Evolutionary conservation across 2,113 vertebrate species (phyloP).

Genomic region (Petroica traversi): DNA sequence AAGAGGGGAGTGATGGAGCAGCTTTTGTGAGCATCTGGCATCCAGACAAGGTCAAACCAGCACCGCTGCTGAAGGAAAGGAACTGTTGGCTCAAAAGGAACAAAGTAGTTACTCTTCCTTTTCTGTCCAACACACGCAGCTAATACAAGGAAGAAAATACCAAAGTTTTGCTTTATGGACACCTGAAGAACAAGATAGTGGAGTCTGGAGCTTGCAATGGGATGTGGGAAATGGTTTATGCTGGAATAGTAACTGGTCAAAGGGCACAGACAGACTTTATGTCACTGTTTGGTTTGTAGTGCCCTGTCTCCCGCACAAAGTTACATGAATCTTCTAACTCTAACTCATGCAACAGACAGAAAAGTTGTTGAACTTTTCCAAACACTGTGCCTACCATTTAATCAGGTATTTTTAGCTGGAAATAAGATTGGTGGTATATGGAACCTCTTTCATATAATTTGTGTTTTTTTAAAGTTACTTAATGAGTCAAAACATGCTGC

Average conservation of each 20-base stretch:
- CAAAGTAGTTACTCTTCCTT: neutral
- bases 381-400: neutral
- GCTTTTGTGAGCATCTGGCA: neutral
- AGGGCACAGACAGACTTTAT: neutral
- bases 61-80: neutral
- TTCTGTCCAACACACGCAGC: neutral
- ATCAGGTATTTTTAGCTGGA: neutral
- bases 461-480: neutral
- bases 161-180: neutral
- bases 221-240: neutral
- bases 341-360: neutral
- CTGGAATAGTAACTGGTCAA: neutral
- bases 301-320: neutral
- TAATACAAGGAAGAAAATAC: neutral
- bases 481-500: neutral
- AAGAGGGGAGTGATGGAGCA: neutral
- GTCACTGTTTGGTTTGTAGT: neutral
- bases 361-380: neutral
- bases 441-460: neutral
- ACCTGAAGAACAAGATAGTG: neutral
- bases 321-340: neutral
- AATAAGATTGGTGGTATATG: neutral
- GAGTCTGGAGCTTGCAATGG: neutral
- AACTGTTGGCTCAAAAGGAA: neutral
- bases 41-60: neutral